Base-by-base conservation (phyloP, 1,140 invertebrate species). In the Magallana ariakensis region DNA sequence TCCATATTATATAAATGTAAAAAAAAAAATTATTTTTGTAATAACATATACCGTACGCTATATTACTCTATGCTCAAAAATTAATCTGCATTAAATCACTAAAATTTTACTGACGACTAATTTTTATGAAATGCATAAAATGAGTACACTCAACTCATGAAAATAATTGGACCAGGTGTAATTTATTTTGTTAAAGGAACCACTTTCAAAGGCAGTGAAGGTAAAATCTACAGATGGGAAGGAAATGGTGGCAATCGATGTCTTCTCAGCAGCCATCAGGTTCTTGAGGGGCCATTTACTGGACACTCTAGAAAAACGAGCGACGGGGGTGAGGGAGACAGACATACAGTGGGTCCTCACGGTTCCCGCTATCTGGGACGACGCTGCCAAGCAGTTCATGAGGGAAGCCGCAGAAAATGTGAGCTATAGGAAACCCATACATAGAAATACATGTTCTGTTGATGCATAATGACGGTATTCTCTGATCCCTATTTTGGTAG, bases 301-400 rank as follows among this genome's bases (percentile, higher is more conserved):
- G 58, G 53, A 57, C n/a, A 85, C 83, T 19, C 33, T 85, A 55
- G 56, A 87, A 8, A 87, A 87, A 33, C 54, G 87, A 16, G 83
- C 22, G 19, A 87, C 86, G 46, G 87, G 75, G 55, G 75, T 85
- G 0, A 15, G 9, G 33, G 83, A 87, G 15, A 16, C 57, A 16
- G 88, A 89, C 15, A 87, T 89, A n/a, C 82, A 87, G 6, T 89
- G 85, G 85, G 88, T 89, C 0, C 75, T 89, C 1, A 89, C 88
- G n/a, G 88, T 89, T 0, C 88, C 88, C 6, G 88, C 88, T 4
- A 89, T 89, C 9, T 89, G 85, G 88, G 84, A 89, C 55, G 88
- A 89, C 70, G 15, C 85, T 56, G 85, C 88, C 0, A 89, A 89
- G 19, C 88, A 89, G 56, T 89, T 89, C 33, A 89, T 89, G 88